Evolutionary conservation across 2,113 vertebrate genomes (phyloP).

Genomic region (Pagrus major): DNA sequence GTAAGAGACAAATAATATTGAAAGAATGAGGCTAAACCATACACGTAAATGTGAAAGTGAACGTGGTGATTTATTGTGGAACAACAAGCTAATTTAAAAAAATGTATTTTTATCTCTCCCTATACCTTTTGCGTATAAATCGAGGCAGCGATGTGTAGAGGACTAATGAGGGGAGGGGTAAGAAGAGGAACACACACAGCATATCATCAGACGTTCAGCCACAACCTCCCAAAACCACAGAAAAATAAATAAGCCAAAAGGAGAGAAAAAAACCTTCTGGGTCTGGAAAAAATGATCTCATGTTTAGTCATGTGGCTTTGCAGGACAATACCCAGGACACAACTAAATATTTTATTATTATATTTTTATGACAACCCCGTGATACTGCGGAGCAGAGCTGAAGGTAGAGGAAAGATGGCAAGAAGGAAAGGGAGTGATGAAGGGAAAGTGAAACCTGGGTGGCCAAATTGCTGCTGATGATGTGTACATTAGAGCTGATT

Average conservation of each 20-base stretch:
- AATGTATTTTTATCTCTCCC: constrained; percentile 38
- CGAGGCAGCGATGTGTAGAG: constrained; percentile 33
- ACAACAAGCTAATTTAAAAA: constrained; percentile 50
- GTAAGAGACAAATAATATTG: constrained; percentile 38
- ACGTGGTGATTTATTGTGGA: constrained; percentile 45
- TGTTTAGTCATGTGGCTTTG: constrained; percentile 60
- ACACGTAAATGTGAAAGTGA: constrained; percentile 2
- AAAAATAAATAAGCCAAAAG: constrained; percentile 76
- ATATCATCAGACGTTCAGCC: constrained; percentile 68
- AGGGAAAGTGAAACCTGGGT: constrained; percentile 59
- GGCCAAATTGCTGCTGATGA: constrained; percentile 48
- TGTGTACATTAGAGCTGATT: constrained; percentile 46
- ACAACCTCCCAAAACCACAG: constrained; percentile 75
- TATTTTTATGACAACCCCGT: constrained; percentile 67
- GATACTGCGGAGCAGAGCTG: constrained; percentile 29
- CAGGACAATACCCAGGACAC: constrained; percentile 70
- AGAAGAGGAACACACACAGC: constrained; percentile 64
- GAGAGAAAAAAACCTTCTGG: constrained; percentile 36
- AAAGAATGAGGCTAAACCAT: constrained; percentile 41
- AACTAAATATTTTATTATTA: constrained; percentile 69
- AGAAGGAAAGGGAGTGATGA: constrained; percentile 22
- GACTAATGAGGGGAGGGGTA: constrained; percentile 52
- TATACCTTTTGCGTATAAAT: constrained; percentile 58
- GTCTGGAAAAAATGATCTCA: constrained; percentile 76
- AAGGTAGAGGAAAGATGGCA: constrained; percentile 13